Conservation (phyloP, 2,888 invertebrate species). For the Noctuana brunneofusca region DNA sequence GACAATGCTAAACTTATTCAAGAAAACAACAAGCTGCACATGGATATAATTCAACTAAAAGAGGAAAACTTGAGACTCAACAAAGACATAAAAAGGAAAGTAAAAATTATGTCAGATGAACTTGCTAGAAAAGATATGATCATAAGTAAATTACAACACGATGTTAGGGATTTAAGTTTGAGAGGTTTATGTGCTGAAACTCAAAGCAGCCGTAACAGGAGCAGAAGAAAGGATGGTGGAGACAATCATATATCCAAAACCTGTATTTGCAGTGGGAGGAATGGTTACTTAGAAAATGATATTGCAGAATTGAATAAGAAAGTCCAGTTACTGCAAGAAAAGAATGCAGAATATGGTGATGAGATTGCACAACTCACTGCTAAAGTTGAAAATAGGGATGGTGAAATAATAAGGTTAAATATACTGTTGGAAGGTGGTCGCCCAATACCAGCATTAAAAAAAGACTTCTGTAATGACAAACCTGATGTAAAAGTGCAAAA, state of each 20-base stretch:
- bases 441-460: conserved; percentile 83
- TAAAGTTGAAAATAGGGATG: conserved; percentile 82
- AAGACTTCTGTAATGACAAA: conserved; percentile 85
- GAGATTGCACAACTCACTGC: conserved; percentile 65
- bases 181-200: conserved; percentile 76
- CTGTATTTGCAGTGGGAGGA: conserved; percentile 60
- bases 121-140: conserved; percentile 78
- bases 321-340: conserved; percentile 69
- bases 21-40: conserved; percentile 89
- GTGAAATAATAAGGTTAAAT: conserved; percentile 87
- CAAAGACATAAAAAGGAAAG: conserved; percentile 84
- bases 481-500: conserved; percentile 80
- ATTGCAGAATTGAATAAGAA: conserved; percentile 69
- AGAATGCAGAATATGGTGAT: conserved; percentile 65
- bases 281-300: conserved; percentile 67
- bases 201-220: conserved; percentile 70
- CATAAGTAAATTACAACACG: conserved; percentile 72
- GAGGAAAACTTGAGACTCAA: conserved; percentile 84
- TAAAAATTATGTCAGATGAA: conserved; percentile 84
- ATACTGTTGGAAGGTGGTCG: conserved; percentile 88
- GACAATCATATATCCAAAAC: conserved; percentile 47
- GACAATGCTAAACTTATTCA: conserved; percentile 89
- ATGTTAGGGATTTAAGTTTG: conserved; percentile 69
- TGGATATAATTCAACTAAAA: conserved; percentile 84
- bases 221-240: conserved; percentile 60